Evolutionary conservation across 2,888 invertebrate species (phyloP).

Genomic region (Ennomos quercinarius): DNA sequence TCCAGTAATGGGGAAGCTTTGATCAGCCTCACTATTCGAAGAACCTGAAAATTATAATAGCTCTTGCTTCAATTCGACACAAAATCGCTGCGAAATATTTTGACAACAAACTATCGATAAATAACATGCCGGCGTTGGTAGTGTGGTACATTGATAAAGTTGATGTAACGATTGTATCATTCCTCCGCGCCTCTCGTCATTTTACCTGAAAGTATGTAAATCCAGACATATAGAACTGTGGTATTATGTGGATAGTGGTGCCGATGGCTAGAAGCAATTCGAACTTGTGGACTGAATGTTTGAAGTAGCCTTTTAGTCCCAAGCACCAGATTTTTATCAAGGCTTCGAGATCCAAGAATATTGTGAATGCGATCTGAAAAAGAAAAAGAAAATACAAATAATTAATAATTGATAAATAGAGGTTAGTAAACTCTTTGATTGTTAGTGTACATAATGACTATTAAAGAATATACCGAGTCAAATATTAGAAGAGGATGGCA

Average conservation of each 20-base stretch:
- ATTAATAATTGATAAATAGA: no score
- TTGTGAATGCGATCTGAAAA: slow-evolving; percentile 94
- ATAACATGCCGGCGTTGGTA: background rate
- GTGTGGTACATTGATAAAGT: background rate
- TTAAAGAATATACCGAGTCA: no score
- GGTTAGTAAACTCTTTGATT: no score
- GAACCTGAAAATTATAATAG: slow-evolving; percentile 87
- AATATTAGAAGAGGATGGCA: no score
- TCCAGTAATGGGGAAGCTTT: slow-evolving; percentile 99
- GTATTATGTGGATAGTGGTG: slow-evolving; percentile 97
- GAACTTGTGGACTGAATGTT: slow-evolving; percentile 98
- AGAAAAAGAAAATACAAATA: background rate
- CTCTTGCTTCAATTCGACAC: no score
- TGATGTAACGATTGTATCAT: no score
- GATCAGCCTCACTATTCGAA: slow-evolving; percentile 97
- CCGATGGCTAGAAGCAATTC: slow-evolving; percentile 97
- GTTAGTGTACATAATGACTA: no score
- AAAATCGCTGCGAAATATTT: background rate
- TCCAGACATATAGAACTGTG: slow-evolving; percentile 95
- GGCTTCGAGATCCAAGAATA: slow-evolving; percentile 97
- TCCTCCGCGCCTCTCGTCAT: background rate
- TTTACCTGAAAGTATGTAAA: slow-evolving; percentile 98
- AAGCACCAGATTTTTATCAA: slow-evolving; percentile 99
- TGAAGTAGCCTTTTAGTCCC: slow-evolving; percentile 97
- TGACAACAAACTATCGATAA: background rate